Evolutionary conservation across 2,888 invertebrate genomes (phyloP).

Genomic region (Limnephilus auricula): DNA sequence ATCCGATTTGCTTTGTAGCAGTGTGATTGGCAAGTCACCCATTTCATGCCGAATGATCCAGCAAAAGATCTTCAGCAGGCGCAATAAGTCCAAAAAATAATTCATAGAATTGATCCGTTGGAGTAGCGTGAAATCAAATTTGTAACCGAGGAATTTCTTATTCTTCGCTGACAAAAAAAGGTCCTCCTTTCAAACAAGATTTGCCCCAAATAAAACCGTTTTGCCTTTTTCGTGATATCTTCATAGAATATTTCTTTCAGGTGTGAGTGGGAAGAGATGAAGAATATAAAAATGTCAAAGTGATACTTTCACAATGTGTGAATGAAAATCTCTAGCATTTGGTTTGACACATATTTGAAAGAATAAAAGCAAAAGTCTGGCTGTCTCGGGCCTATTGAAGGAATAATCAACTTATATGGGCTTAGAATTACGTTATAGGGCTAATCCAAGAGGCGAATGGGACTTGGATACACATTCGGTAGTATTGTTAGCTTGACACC

Average conservation of each 20-base stretch:
- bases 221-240: conserved; percentile 40
- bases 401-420: conserved; percentile 59
- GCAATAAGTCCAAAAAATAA: neutral
- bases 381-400: conserved; percentile 45
- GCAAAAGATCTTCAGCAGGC: conserved; percentile 28
- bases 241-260: neutral
- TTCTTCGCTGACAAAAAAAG: conserved; percentile 22
- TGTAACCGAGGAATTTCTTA: conserved; percentile 47
- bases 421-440: conserved; percentile 64
- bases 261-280: conserved; percentile 33
- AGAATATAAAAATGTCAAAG: conserved; percentile 58
- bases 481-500: conserved; percentile 27
- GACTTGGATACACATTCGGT: conserved; percentile 38
- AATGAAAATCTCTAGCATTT: conserved; percentile 59
- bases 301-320: conserved; percentile 59
- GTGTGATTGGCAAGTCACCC: conserved; percentile 53
- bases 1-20: conserved; percentile 36
- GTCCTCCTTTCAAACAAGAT: conserved; percentile 7
- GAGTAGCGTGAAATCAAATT: conserved; percentile 61
- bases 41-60: conserved; percentile 54
- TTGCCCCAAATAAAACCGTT: conserved; percentile 40
- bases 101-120: conserved; percentile 26
- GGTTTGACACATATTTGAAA: conserved; percentile 55
- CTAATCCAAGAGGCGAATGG: conserved; percentile 59
- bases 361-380: conserved; percentile 48